A percentile compares a stretch with the other conserved stretches of the same genome.
phyloP scores from a whole-genome alignment of 2,113 vertebrate species.

The Otocyon megalotis region DNA sequence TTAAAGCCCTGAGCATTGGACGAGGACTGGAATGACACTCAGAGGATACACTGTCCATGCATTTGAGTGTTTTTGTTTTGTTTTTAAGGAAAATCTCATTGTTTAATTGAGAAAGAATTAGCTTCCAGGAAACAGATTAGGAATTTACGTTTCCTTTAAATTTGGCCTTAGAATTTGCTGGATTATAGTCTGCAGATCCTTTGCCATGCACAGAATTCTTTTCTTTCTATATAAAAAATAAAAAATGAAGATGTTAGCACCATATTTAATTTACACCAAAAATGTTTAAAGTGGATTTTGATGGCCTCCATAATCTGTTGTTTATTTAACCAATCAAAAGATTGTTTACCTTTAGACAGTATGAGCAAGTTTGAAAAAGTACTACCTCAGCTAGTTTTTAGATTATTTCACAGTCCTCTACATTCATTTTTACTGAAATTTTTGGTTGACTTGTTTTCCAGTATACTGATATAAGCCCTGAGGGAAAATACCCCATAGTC shows the following conservation, averaged over 20 bases:
- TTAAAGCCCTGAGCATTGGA: not conserved
- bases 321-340: slow-evolving; percentile 48
- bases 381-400: not conserved
- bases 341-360: not conserved
- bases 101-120: slow-evolving; percentile 16
- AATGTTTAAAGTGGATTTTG: not conserved
- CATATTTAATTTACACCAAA: not conserved
- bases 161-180: not conserved
- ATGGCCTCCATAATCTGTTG: not conserved
- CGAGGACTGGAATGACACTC: not conserved
- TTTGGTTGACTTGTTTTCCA: slow-evolving; percentile 15
- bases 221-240: not conserved
- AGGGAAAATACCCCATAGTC: not conserved
- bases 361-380: slow-evolving; percentile 37
- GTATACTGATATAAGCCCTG: not conserved
- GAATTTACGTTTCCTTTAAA: not conserved
- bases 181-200: not conserved
- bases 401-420: not conserved
- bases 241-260: not conserved
- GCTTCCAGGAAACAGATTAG: not conserved
- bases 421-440: slow-evolving; percentile 36
- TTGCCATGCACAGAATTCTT: not conserved
- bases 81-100: not conserved
- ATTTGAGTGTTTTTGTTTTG: not conserved
- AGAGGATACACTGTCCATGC: not conserved